Conservation (phyloP, 2,888 invertebrate species). For the Dicranocentrus wangi region DNA sequence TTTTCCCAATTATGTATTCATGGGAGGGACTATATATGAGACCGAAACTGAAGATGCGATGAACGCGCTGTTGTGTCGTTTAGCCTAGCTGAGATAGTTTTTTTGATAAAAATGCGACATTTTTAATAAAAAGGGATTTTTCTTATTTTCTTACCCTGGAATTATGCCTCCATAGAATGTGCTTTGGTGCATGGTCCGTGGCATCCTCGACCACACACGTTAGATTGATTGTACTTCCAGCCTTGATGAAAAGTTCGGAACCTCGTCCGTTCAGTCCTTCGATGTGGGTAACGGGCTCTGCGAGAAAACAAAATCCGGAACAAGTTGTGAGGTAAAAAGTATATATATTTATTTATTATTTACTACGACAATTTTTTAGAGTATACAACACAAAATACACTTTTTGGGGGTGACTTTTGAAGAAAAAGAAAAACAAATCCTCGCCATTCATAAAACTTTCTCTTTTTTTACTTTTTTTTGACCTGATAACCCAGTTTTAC, state of each 20-base stretch:
- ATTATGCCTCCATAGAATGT: conserved; percentile 90
- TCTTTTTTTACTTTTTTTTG: too few relatives aligned
- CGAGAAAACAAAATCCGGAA: conserved; percentile 30
- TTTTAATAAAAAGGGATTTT: background rate
- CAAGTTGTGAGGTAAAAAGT: too few relatives aligned
- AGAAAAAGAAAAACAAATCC: too few relatives aligned
- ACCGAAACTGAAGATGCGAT: too few relatives aligned
- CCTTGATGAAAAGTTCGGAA: conserved; percentile 73
- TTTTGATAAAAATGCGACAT: background rate
- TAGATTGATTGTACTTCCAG: conserved; percentile 89
- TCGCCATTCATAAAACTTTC: too few relatives aligned
- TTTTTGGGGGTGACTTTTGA: too few relatives aligned
- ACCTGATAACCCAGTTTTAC: too few relatives aligned
- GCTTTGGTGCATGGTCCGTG: conserved; percentile 83
- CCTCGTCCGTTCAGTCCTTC: conserved; percentile 72
- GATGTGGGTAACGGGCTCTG: conserved; percentile 72
- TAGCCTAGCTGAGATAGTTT: background rate
- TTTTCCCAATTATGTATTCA: background rate
- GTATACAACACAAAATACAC: too few relatives aligned
- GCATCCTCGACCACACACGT: conserved; percentile 78
- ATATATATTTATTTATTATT: too few relatives aligned
- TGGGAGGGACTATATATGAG: background rate
- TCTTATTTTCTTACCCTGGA: conserved; percentile 76
- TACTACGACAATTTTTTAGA: too few relatives aligned
- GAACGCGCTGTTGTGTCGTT: too few relatives aligned